Percentiles rank a stretch among this genome's conserved stretches.
Conservation (phyloP, 2,113 vertebrate genomes). For the Acrocephalus kingi region DNA sequence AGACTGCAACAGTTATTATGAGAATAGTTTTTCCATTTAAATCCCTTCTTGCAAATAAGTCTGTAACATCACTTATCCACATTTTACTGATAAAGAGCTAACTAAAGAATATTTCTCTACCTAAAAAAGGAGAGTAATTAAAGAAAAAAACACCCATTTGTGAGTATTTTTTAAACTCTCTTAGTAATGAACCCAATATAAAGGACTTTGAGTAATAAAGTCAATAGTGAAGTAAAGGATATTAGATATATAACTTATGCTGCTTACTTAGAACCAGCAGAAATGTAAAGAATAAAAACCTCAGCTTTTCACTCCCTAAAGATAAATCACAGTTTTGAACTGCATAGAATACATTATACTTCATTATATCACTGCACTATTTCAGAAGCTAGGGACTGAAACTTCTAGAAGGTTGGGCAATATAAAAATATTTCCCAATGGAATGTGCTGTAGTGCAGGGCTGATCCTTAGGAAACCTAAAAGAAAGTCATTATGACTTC, state of each 20-base stretch:
- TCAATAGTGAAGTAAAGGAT: background rate
- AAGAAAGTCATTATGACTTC: background rate
- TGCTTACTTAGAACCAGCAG: background rate
- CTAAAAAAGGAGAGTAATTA: background rate
- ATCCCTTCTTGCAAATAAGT: background rate
- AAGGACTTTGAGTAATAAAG: background rate
- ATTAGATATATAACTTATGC: background rate
- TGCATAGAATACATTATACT: background rate
- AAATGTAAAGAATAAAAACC: background rate
- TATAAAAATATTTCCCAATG: background rate
- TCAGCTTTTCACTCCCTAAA: background rate
- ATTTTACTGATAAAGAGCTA: background rate
- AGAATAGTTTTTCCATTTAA: background rate
- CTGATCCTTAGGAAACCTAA: background rate
- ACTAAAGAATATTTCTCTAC: background rate
- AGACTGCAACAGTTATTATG: background rate
- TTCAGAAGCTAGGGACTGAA: background rate
- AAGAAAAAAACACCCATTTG: background rate
- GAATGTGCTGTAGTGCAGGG: background rate
- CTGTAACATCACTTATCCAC: background rate
- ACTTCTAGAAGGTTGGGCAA: background rate
- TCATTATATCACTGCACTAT: background rate
- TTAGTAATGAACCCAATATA: background rate
- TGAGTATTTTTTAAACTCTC: background rate
- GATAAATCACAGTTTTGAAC: background rate